These are phyloP conservation scores for Drosophila takahashii DNA, from an alignment of 1,140 invertebrate genomes.

Conservation along the genomic window DNA sequence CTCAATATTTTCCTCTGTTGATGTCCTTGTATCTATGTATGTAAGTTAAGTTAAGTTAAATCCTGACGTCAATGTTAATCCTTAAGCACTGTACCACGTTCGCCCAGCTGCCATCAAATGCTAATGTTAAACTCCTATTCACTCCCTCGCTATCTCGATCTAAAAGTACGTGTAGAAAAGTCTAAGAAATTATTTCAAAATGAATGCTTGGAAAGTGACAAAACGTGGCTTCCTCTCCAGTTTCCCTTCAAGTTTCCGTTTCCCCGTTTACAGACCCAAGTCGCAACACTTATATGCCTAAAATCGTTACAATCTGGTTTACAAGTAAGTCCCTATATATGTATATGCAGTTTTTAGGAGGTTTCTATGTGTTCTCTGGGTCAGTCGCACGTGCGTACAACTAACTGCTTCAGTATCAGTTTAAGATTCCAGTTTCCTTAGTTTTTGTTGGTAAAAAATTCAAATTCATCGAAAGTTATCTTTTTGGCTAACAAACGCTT, in stretches of 20 bases:
- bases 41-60: slow-evolving; percentile 46
- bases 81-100: slow-evolving; percentile 57
- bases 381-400: slow-evolving; percentile 29
- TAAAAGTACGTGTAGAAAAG: slow-evolving; percentile 72
- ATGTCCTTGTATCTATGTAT: slow-evolving; percentile 51
- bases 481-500: slow-evolving; percentile 48
- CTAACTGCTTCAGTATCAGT: slow-evolving; percentile 54
- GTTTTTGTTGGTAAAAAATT: slow-evolving; percentile 44
- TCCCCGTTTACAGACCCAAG: slow-evolving; percentile 43
- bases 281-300: slow-evolving; percentile 77
- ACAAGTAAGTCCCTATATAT: slow-evolving; percentile 62
- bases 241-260: slow-evolving; percentile 23
- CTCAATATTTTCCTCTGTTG: slow-evolving; percentile 34
- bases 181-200: slow-evolving; percentile 56
- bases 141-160: slow-evolving; percentile 23
- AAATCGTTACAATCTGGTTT: slow-evolving; percentile 70
- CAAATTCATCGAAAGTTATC: slow-evolving; percentile 51
- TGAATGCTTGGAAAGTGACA: slow-evolving; percentile 39
- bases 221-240: slow-evolving; percentile 29
- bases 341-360: slow-evolving; percentile 57
- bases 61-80: slow-evolving; percentile 47
- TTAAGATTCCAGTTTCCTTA: slow-evolving; percentile 56
- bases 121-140: slow-evolving; percentile 57
- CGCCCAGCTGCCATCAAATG: slow-evolving; percentile 34
- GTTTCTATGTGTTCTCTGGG: slow-evolving; percentile 51